Conservation (phyloP, 2,888 invertebrate genomes). For the Colostygia pectinataria region DNA sequence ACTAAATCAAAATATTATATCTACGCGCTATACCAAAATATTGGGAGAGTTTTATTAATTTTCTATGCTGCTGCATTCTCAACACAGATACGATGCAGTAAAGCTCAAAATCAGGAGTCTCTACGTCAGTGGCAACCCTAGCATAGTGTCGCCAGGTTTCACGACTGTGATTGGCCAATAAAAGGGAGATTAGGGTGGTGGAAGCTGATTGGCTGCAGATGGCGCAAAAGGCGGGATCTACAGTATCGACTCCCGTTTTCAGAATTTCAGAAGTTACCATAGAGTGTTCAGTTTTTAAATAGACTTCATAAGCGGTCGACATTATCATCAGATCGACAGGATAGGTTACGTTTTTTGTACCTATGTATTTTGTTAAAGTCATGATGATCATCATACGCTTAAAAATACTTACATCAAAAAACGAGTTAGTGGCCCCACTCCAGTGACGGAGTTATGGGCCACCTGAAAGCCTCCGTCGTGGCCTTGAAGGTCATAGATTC, state of each 20-base stretch:
- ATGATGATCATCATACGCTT: too few relatives aligned
- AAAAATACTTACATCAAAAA: too few relatives aligned
- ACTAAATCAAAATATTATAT: conserved; percentile 72
- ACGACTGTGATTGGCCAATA: conserved; percentile 55
- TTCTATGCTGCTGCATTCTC: conserved; percentile 28
- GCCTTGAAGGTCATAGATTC: too few relatives aligned
- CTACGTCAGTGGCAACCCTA: conserved; percentile 45
- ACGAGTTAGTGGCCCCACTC: too few relatives aligned
- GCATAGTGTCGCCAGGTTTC: conserved; percentile 64
- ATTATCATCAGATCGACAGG: too few relatives aligned
- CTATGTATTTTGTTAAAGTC: too few relatives aligned
- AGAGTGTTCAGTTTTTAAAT: not conserved
- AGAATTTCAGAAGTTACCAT: conserved; percentile 34
- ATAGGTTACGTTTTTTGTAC: too few relatives aligned
- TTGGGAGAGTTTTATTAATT: conserved; percentile 58
- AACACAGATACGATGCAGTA: conserved; percentile 7
- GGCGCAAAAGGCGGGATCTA: conserved; percentile 59
- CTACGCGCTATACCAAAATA: conserved; percentile 51
- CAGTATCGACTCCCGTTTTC: conserved; percentile 52
- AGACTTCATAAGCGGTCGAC: too few relatives aligned
- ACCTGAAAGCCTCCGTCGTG: too few relatives aligned
- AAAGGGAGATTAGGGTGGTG: conserved; percentile 54
- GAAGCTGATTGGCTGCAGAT: conserved; percentile 64
- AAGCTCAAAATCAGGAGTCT: conserved; percentile 30
- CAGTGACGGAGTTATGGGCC: too few relatives aligned